Evolutionary conservation across 1,140 invertebrate species (phyloP), one percentile per base, ranked within the genome.

Genomic region (Calosoma granatense): DNA sequence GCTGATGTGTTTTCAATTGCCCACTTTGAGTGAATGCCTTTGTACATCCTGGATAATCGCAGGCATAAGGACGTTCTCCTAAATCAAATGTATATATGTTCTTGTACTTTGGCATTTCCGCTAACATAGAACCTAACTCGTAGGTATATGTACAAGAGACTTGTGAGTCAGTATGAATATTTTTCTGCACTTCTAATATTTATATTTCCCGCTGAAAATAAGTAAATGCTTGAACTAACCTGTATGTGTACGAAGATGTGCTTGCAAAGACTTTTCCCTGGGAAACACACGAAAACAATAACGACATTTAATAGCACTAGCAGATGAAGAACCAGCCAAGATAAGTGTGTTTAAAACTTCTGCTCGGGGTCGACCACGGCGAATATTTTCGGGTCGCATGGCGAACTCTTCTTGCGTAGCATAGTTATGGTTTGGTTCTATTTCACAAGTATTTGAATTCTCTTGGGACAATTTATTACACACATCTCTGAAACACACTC

Each of bases 11-110:
- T 70, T 90, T 88, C 19, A 92, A 66, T 65, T 92, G 88, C 1
- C 88, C 88, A 60, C 87, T 90, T 70, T 92, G 88, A 20, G 87
- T 87, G 68, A 92, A 92, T 26, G 84, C 81, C 66, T 83, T 81
- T 1, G 77, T 78, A 68, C 88, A 92, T 17, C 82, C 80, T 21
- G 86, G 86, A 72, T 82, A 90, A 68, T 90, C 86, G 72, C 88
- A 92, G 0, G 72, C 70, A 66, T 90, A 90, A 9, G 88, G 88
- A 54, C 83, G 76, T 72, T 92, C 87, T 47, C 87, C 87, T 88
- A 57, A 14, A 71, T 70, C n/a, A 6, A 36, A 36, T 36, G 26
- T 9, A 36, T 36, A n/a, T 36, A 9, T 36, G 26, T 36, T 36
- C 6, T 36, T 36, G 26, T 36, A 36, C n/a, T n/a, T n/a, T 36